phyloP scores from a whole-genome alignment of 2,888 invertebrate species.

The Lepidonotus clava region DNA sequence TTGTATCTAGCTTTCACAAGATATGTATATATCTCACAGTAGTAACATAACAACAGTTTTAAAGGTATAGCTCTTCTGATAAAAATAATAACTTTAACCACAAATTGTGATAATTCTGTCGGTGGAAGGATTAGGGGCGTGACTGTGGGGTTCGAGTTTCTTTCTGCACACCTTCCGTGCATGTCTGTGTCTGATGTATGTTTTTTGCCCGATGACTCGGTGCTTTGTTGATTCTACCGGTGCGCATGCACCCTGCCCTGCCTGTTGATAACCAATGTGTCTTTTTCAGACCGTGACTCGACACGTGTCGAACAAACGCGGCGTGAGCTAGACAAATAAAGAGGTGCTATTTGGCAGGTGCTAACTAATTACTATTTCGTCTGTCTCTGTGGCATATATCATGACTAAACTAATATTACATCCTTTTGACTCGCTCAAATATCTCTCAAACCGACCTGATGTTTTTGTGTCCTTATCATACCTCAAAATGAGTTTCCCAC shows the following conservation, averaged over 20 bases:
- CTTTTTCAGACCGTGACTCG: constrained; percentile 50
- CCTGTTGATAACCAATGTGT: constrained; percentile 44
- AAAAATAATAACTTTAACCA: no score
- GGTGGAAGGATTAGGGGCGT: no score
- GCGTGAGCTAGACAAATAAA: constrained; percentile 47
- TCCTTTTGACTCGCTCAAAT: neutral
- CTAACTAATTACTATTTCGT: constrained; percentile 43
- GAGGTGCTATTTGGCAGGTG: constrained; percentile 49
- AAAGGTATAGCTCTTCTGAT: no score
- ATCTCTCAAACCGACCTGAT: neutral
- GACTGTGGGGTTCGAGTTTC: no score
- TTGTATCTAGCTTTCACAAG: no score
- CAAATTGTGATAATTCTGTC: no score
- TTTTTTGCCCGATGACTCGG: neutral
- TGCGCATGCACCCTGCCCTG: constrained; percentile 32
- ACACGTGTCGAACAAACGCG: constrained; percentile 42
- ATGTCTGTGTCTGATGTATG: neutral
- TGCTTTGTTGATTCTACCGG: no score
- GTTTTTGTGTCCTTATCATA: constrained; percentile 8
- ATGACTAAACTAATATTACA: constrained; percentile 15
- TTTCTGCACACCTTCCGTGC: no score
- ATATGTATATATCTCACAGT: no score
- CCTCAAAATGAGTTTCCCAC: neutral
- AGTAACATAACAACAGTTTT: no score
- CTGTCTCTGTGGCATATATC: constrained; percentile 47